phyloP scores from a whole-genome alignment of 2,113 vertebrate genomes.

The Nothocercus nigrocapillus region DNA sequence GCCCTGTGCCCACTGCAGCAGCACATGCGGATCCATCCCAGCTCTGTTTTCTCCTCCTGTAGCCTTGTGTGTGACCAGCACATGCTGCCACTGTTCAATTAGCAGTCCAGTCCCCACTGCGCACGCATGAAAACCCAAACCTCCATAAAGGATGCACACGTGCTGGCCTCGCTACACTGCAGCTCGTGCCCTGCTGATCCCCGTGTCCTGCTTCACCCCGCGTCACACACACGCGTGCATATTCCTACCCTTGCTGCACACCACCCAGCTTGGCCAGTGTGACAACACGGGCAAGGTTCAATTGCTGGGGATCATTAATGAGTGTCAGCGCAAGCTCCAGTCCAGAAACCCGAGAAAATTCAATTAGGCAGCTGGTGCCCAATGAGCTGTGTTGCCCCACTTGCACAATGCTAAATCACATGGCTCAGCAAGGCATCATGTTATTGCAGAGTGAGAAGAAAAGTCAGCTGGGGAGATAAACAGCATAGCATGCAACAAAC shows the following conservation, averaged over 20 bases:
- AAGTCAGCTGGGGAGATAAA: neutral
- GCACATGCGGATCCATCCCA: neutral
- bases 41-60: neutral
- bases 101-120: neutral
- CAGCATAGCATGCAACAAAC: neutral
- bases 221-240: neutral
- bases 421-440: slow-evolving; percentile 17
- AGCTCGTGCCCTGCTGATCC: neutral
- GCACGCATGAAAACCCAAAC: neutral
- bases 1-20: neutral
- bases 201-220: neutral
- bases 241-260: neutral
- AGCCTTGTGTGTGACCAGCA: neutral
- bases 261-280: neutral
- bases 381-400: slow-evolving; percentile 48
- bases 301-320: slow-evolving; percentile 57
- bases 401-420: slow-evolving; percentile 26
- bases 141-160: neutral
- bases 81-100: neutral
- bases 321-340: slow-evolving; percentile 35
- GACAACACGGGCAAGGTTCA: neutral
- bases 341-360: slow-evolving; percentile 63
- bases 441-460: neutral
- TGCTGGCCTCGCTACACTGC: neutral
- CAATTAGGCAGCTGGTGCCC: slow-evolving; percentile 59